Base-by-base conservation (phyloP, 2,888 invertebrate species). In the Falcaria lacertinaria region DNA sequence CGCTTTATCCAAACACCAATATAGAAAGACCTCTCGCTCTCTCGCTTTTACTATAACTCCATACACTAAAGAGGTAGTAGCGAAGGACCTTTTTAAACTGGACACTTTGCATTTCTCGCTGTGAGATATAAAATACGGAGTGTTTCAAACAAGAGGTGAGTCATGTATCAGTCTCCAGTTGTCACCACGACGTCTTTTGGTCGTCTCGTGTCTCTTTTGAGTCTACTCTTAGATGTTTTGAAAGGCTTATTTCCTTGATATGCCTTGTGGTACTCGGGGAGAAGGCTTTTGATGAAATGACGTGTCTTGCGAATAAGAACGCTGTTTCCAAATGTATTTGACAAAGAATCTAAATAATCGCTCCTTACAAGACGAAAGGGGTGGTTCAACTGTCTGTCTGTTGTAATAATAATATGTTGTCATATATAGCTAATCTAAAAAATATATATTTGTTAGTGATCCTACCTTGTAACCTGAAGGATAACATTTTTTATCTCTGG, bases 51-150 rank as follows among this genome's bases (percentile, higher is more conserved):
- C 54, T 57, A 56, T 46, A 47, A 51, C 47, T 58, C 50, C 34
- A 42, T 34, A 38, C 34, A 37, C 44, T 39, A 41, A 43, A 45
- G 43, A 54, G 57, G 45, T 52, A 54, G 52, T 45, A 50, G 45
- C 51, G 48, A 52, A 38, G 55, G 66, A 50, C 69, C 80, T 60
- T 17, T 28, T 47, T 59, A 66, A 51, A 67, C 60, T 75, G 76
- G 82, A 64, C 75, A 74, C 69, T 75, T 77, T 66, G 61, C 69
- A 68, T 71, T 67, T 67, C 71, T 76, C 72, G 69, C 70, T 64
- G 45, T 54, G 54, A 69, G 72, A 75, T 71, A 72, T 74, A 69
- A 77, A 77, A 79, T 77, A 71, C 72, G 60, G 64, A 68, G 61
- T 75, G 74, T 82, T 79, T 78, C 74, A 52, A 63, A 69, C 65